A percentile compares a stretch with the other conserved stretches of the same genome.
These are phyloP conservation scores for Prunella strophiata DNA, from an alignment of 2,797 vertebrate species.

Conservation along the genomic window DNA sequence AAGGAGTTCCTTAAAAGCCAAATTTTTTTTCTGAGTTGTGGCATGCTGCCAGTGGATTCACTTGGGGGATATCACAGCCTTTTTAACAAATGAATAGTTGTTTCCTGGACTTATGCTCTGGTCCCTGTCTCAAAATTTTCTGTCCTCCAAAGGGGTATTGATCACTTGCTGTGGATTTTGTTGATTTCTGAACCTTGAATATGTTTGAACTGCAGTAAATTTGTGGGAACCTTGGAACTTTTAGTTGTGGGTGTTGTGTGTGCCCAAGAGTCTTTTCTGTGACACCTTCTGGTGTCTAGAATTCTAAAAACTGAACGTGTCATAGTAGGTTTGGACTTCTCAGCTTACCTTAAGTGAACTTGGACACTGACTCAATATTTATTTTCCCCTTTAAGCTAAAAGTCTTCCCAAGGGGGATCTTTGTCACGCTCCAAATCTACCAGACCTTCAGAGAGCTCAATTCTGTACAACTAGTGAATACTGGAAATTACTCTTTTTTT, in stretches of 20 bases:
- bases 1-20: not conserved
- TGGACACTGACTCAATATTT: not conserved
- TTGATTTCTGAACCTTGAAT: not conserved
- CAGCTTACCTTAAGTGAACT: not conserved
- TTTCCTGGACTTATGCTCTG: not conserved
- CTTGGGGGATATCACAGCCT: not conserved
- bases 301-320: not conserved
- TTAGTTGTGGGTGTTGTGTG: rapidly evolving
- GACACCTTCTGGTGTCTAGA: not conserved
- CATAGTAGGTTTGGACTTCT: not conserved
- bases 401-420: not conserved
- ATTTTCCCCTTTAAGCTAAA: not conserved
- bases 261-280: not conserved
- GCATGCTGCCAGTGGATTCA: not conserved
- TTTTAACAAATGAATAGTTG: not conserved
- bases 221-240: not conserved
- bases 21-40: not conserved
- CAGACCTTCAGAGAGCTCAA: not conserved
- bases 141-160: not conserved
- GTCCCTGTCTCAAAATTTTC: not conserved
- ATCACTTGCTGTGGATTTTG: not conserved
- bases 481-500: not conserved
- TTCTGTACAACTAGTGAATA: not conserved
- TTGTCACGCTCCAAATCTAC: not conserved
- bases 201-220: not conserved